phyloP scores from a whole-genome alignment of 1,140 invertebrate species.

The Anastatus disparis region DNA sequence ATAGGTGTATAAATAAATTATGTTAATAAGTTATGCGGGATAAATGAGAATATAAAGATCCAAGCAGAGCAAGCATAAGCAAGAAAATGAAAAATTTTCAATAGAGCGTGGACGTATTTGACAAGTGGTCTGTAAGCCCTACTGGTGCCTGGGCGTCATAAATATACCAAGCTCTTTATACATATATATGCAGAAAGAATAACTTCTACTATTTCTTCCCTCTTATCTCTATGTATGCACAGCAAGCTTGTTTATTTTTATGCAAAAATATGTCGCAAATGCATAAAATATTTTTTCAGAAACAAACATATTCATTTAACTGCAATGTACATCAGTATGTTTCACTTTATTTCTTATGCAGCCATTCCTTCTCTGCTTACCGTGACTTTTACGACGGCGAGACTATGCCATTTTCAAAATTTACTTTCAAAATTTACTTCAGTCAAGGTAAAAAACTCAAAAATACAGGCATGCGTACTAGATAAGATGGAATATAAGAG shows the following conservation, averaged over 20 bases:
- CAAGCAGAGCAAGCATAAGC: background rate
- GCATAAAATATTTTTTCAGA: too few relatives aligned
- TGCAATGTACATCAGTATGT: too few relatives aligned
- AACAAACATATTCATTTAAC: too few relatives aligned
- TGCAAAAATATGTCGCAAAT: too few relatives aligned
- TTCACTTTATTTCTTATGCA: too few relatives aligned
- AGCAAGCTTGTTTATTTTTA: too few relatives aligned
- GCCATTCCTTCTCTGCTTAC: too few relatives aligned
- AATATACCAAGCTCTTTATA: background rate
- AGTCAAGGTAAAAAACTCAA: too few relatives aligned
- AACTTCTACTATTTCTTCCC: background rate
- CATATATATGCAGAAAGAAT: background rate
- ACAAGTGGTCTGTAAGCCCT: constrained; percentile 1
- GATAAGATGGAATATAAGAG: too few relatives aligned
- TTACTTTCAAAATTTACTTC: too few relatives aligned
- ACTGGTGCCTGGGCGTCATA: background rate
- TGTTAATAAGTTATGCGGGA: background rate
- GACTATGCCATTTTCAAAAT: background rate
- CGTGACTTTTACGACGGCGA: background rate
- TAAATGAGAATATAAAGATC: background rate
- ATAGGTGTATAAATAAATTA: too few relatives aligned
- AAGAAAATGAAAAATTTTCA: background rate
- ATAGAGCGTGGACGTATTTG: background rate
- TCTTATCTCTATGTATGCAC: background rate
- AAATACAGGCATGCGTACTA: too few relatives aligned